These are phyloP conservation scores for Danio albolineatus DNA, from an alignment of 2,797 vertebrate genomes.

Conservation along the genomic window DNA sequence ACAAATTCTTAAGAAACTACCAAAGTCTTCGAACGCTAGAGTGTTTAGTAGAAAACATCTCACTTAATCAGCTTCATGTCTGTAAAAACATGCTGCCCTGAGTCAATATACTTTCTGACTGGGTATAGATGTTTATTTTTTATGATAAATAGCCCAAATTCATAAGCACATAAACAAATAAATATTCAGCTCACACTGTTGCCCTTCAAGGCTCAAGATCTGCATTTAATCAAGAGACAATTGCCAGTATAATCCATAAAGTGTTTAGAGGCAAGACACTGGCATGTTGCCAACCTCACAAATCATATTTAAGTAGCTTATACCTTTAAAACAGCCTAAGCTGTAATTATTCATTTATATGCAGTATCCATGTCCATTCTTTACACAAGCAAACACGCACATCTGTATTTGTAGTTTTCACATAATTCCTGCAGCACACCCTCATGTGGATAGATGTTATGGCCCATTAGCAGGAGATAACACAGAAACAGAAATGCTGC, in stretches of 20 bases:
- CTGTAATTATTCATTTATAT: constrained; percentile 31
- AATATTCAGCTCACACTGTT: constrained; percentile 46
- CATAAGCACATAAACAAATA: constrained; percentile 57
- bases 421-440: constrained; percentile 2
- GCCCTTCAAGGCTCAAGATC: constrained; percentile 33
- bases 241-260: constrained; percentile 26
- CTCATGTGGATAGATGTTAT: neutral
- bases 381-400: constrained; percentile 9
- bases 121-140: constrained; percentile 44
- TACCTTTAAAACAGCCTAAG: constrained; percentile 38
- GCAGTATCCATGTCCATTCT: constrained; percentile 10
- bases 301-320: constrained; percentile 42
- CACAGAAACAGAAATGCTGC: constrained; percentile 21
- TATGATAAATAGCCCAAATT: constrained; percentile 56
- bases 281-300: constrained; percentile 12
- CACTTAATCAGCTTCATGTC: constrained; percentile 37
- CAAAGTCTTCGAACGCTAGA: constrained; percentile 12
- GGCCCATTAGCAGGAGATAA: constrained; percentile 9
- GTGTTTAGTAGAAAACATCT: constrained; percentile 33
- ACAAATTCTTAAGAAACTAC: constrained; percentile 22
- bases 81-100: constrained; percentile 35
- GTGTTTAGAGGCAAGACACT: neutral
- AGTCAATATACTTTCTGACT: constrained; percentile 37
- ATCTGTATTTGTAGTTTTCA: constrained; percentile 31
- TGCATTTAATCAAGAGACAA: constrained; percentile 45